A percentile compares a stretch with the other conserved stretches of the same genome.
These are phyloP conservation scores for Drosophila emarginata DNA, from an alignment of 2,888 invertebrate genomes.

Conservation along the genomic window DNA sequence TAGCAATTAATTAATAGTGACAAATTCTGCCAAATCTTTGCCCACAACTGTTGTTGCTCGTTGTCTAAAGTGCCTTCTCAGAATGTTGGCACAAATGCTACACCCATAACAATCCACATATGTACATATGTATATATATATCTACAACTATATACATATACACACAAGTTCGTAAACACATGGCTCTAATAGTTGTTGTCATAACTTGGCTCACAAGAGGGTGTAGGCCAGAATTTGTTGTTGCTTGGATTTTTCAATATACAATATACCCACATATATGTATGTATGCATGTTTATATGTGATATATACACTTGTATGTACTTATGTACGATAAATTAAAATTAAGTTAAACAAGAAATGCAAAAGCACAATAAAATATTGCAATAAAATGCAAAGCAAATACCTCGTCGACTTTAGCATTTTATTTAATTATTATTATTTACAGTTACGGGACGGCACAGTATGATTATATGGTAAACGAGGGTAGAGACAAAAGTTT, in stretches of 20 bases:
- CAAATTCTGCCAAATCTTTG: constrained; percentile 11
- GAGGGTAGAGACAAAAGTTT: neutral
- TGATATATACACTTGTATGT: too few relatives aligned
- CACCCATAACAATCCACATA: neutral
- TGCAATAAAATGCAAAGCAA: constrained; percentile 49
- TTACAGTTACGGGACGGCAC: constrained; percentile 23
- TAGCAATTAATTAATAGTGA: constrained; percentile 2
- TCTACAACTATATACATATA: neutral
- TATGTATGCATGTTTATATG: constrained; percentile 27
- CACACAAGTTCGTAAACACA: constrained; percentile 10
- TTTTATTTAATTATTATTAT: constrained; percentile 51
- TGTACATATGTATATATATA: neutral
- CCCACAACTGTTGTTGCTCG: constrained; percentile 1
- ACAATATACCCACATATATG: neutral
- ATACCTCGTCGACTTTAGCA: constrained; percentile 37
- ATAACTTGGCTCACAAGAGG: constrained; percentile 18
- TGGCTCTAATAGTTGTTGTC: constrained; percentile 22
- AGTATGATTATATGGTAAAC: constrained; percentile 13
- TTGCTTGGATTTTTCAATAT: constrained; percentile 10
- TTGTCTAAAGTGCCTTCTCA: constrained; percentile 21
- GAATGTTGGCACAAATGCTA: constrained; percentile 8
- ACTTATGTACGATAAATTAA: constrained; percentile 3
- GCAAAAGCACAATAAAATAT: constrained; percentile 36
- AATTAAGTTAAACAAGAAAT: constrained; percentile 28
- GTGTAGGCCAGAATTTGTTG: constrained; percentile 35